phyloP scores from a whole-genome alignment of 1,140 invertebrate genomes.

The Papilio polytes region DNA sequence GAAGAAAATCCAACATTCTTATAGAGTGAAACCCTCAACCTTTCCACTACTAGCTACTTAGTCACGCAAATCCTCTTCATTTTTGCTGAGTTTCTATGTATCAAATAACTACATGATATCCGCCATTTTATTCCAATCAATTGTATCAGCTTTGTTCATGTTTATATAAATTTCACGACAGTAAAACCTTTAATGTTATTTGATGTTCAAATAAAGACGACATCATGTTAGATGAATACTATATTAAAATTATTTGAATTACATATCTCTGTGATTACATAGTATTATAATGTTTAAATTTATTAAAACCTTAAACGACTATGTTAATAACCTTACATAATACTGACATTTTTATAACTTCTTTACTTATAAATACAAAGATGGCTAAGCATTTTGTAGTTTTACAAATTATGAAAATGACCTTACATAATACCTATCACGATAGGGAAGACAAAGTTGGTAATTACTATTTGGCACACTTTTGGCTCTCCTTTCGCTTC shows the following conservation, averaged over 20 bases:
- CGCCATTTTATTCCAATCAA: constrained; percentile 5
- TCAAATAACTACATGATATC: constrained; percentile 36
- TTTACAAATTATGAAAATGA: no score
- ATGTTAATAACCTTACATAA: neutral
- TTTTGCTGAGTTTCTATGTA: constrained; percentile 35
- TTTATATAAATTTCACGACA: neutral
- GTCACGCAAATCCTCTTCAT: constrained; percentile 41
- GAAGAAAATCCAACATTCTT: constrained; percentile 38
- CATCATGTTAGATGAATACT: neutral
- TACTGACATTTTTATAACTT: no score
- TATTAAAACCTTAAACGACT: neutral
- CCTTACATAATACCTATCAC: no score
- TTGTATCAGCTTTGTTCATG: neutral
- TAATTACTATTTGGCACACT: no score
- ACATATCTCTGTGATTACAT: neutral
- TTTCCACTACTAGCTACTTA: constrained; percentile 38
- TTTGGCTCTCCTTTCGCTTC: neutral
- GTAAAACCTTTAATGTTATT: neutral
- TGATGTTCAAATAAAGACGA: neutral
- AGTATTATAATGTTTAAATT: neutral
- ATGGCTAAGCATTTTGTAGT: neutral
- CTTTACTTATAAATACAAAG: no score
- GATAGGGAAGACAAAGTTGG: no score
- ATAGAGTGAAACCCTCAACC: constrained; percentile 31
- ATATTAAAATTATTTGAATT: neutral